Base-by-base conservation (phyloP, 2,797 vertebrate genomes). In the Rhinoraja longicauda region DNA sequence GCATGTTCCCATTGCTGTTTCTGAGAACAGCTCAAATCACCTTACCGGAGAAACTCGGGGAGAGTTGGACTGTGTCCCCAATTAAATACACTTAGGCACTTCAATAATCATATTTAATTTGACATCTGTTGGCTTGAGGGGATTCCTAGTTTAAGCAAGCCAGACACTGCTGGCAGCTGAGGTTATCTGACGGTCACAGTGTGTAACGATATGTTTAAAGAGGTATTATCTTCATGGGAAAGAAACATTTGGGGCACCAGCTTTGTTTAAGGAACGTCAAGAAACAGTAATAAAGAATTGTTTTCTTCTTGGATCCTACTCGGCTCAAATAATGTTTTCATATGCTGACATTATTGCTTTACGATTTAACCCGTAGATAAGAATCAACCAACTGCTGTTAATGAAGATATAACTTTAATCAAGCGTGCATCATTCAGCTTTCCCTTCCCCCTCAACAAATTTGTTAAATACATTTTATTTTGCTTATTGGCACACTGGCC, bases 21-120 rank as follows among this genome's bases (percentile, higher is more conserved):
- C 53, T 26, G 53, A 84, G 24, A 59, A 53, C 4, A 84, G 57
- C 81, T 36, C 45, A 59, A 57, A 84, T 84, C 29, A 12, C 10
- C 26, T 84, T 26, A 24, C 45, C 19, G 15, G 79, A 57, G 8
- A 21, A 82, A 53, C 45, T 53, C 13, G 13, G 59, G 81, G 45
- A 29, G 81, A 53, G 15, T 59, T 13, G 24, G 24, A 29, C 9
- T 53, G 26, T 84, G 26, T 57, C 29, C 12, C 53, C 45, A n/a
- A 19, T 79, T 79, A 79, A 45, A 79, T 79, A 24, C 78, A 79
- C 36, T 3, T 84, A 57, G 45, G 12, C 24, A 57, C 24, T 59
- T 57, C 7, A 84, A 29, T 84, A 59, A 84, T 84, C 45, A 57
- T n/a, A 84, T n/a, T 67, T 90, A 10, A 67, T 67, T 90, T 90